Base-by-base conservation (phyloP, 2,113 vertebrate species). In the human region DNA sequence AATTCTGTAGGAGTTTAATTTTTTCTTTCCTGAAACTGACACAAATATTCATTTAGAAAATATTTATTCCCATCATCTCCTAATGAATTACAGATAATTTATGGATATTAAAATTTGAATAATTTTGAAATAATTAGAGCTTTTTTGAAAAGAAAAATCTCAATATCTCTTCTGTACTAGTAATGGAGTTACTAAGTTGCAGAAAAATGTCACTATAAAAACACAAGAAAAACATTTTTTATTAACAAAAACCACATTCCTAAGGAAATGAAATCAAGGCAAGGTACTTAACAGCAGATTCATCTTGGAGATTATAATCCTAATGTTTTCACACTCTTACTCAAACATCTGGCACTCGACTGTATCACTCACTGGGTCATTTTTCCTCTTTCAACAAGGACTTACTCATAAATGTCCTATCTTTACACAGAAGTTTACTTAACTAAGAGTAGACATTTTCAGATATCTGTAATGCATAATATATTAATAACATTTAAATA, bases 21-120 rank as follows among this genome's bases (percentile, higher is more conserved):
- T 87, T 96, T 88, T 84, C 72, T 88, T 40, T 87, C 75, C 70
- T 94, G 92, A 97, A 96, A 95, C 4, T 70, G 84, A 96, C 79
- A 95, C 52, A 91, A 72, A 96, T 96, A 96, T 13, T 96, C 94
- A 97, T 84, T 95, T 96, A 95, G 95, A 92, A 97, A 95, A 96
- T 75, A 85, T 32, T 90, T 72, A 94, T 55, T 95, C 72, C 40
- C 59, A 80, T 86, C 78, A 89, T 90, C 23, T 84, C 48, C 70
- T 97, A 98, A 96, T 96, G 96, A 97, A 94, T 96, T 95, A 96
- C 43, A 84, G 48, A 66, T 82, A 96, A 96, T 93, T 96, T 96
- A 59, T 95, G 90, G 92, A 97, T 92, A 97, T 86, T 96, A 90
- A 95, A 96, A 94, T 50, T 90, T 97, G 95, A 91, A 89, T 97